Conservation (phyloP, 64 coral and sea anemone species). For the Dendronephthya gigantea region DNA sequence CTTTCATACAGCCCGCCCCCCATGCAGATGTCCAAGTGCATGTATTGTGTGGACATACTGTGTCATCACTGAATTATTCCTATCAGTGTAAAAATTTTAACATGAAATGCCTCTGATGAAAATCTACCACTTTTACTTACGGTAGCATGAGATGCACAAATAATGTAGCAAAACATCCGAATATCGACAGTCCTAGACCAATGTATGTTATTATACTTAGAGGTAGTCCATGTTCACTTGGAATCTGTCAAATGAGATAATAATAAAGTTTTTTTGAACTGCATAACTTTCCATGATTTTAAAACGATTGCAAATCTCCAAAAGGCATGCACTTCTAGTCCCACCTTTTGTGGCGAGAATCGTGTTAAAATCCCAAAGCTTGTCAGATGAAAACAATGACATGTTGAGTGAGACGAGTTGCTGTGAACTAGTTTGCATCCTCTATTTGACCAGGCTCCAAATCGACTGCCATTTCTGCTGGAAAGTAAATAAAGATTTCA, state of each 20-base stretch:
- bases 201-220: constrained; percentile 59
- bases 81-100: too few relatives aligned
- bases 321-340: too few relatives aligned
- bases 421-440: constrained; percentile 23
- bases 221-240: not conserved
- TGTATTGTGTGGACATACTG: too few relatives aligned
- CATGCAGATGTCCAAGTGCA: too few relatives aligned
- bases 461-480: not conserved
- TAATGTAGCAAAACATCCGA: constrained; percentile 71
- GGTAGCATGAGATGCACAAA: constrained; percentile 46
- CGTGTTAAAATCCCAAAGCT: constrained; percentile 75
- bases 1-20: too few relatives aligned
- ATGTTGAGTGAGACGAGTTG: constrained; percentile 22
- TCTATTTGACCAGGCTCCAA: constrained; percentile 30
- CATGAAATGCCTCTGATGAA: not conserved
- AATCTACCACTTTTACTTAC: constrained; percentile 43
- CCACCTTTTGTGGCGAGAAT: constrained; percentile 14
- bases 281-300: too few relatives aligned
- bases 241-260: constrained; percentile 15
- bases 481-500: too few relatives aligned
- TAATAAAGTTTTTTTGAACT: not conserved
- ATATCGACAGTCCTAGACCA: constrained; percentile 51
- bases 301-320: not conserved
- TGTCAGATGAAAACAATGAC: constrained; percentile 69
- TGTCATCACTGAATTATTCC: too few relatives aligned